These are phyloP conservation scores for Notamacropus eugenii DNA, from an alignment of 2,797 vertebrate species.

Conservation along the genomic window DNA sequence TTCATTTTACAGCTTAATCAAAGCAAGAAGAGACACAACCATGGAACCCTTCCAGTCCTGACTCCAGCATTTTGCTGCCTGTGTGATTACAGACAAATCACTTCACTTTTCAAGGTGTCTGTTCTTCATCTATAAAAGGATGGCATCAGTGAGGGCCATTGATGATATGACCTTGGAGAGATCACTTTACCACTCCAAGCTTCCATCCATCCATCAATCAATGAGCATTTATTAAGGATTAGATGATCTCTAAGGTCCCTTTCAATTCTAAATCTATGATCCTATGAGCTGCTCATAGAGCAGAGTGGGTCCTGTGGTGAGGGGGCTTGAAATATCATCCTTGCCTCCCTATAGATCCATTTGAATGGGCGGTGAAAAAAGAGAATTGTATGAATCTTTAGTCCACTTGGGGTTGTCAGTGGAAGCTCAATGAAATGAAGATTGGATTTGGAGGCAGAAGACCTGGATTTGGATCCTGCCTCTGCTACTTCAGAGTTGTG, in stretches of 20 bases:
- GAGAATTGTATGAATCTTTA: not conserved
- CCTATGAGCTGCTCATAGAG: not conserved
- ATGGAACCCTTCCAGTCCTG: not conserved
- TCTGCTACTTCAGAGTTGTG: not conserved
- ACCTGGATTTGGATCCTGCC: not conserved
- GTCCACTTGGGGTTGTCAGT: not conserved
- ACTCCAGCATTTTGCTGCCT: not conserved
- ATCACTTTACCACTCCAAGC: not conserved
- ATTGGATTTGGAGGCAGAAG: not conserved
- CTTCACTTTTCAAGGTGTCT: not conserved
- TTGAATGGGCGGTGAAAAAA: not conserved
- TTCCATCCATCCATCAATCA: not conserved
- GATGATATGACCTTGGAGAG: not conserved
- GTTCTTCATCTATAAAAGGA: not conserved
- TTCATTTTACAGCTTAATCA: not conserved
- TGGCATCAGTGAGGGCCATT: not conserved
- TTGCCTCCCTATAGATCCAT: not conserved
- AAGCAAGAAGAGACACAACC: not conserved
- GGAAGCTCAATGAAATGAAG: not conserved
- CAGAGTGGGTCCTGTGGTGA: not conserved
- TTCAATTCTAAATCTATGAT: not conserved
- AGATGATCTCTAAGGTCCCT: not conserved
- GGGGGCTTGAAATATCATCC: not conserved
- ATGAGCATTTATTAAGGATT: not conserved
- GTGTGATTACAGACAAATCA: not conserved